Conservation (phyloP, 2,797 vertebrate genomes). For the Rousettus madagascariensis region DNA sequence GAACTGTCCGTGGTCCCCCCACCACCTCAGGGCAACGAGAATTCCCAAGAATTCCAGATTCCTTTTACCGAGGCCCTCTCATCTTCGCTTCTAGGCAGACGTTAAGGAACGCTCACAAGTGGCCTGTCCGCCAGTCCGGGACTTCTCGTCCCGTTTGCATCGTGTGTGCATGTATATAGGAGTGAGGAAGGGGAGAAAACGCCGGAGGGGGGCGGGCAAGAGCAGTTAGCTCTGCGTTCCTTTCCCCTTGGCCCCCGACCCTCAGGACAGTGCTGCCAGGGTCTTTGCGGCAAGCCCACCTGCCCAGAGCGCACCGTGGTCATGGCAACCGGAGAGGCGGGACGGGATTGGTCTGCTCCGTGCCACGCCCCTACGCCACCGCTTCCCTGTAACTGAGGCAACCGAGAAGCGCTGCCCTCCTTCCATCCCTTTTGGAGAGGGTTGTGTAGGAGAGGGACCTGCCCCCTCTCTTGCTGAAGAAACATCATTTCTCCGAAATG, state of each 20-base stretch:
- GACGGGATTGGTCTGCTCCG: neutral
- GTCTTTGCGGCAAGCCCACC: constrained; percentile 46
- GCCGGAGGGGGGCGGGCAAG: too few relatives aligned
- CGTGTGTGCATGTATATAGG: neutral
- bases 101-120: neutral
- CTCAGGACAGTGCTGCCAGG: neutral
- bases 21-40: neutral
- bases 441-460: neutral
- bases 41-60: neutral
- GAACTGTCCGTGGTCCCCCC: neutral
- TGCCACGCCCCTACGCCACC: constrained; percentile 27
- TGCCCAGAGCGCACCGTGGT: neutral
- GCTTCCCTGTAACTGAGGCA: constrained; percentile 50
- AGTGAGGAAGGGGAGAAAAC: neutral
- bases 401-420: neutral
- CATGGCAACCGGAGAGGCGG: constrained; percentile 49
- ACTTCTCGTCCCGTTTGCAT: neutral
- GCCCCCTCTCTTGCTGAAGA: neutral
- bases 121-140: neutral
- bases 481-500: constrained; percentile 21
- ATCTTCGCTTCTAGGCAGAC: neutral
- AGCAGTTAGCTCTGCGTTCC: neutral
- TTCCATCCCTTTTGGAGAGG: neutral
- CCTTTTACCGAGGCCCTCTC: neutral
- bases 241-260: neutral